These are phyloP conservation scores for Platygyra sinensis DNA, from an alignment of 64 coral and sea anemone genomes.

Conservation along the genomic window DNA sequence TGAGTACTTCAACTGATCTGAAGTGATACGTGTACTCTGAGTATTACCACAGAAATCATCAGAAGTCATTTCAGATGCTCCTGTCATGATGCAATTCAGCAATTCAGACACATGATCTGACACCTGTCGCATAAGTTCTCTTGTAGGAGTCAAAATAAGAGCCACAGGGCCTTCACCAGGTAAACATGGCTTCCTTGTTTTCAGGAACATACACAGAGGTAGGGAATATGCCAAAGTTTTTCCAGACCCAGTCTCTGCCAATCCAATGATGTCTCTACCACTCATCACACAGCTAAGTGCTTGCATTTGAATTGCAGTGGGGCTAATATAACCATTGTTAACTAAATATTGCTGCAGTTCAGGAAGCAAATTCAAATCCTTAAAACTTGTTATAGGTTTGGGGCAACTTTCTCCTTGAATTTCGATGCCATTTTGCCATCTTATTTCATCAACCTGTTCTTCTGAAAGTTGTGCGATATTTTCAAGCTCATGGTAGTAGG, in stretches of 20 bases:
- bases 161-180: slow-evolving; percentile 74
- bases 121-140: slow-evolving; percentile 97
- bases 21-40: background rate
- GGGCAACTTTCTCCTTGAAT: slow-evolving; percentile 91
- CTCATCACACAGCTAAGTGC: slow-evolving; percentile 96
- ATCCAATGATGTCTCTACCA: slow-evolving; percentile 93
- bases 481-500: slow-evolving; percentile 77
- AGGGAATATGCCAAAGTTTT: slow-evolving; percentile 93
- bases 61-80: background rate
- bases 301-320: slow-evolving; percentile 98
- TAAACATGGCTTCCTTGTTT: slow-evolving; percentile 62
- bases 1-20: background rate
- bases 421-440: slow-evolving; percentile 89
- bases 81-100: slow-evolving; percentile 1
- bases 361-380: slow-evolving; percentile 67
- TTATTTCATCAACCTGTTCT: slow-evolving; percentile 76
- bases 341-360: slow-evolving; percentile 75
- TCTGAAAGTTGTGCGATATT: slow-evolving; percentile 74
- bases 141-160: slow-evolving; percentile 87
- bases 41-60: background rate
- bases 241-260: slow-evolving; percentile 96
- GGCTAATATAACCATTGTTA: slow-evolving; percentile 61
- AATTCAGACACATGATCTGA: slow-evolving; percentile 61
- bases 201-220: slow-evolving; percentile 86
- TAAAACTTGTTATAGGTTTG: slow-evolving; percentile 80